Conservation (phyloP, 2,888 invertebrate species). For the Volucella inanis region DNA sequence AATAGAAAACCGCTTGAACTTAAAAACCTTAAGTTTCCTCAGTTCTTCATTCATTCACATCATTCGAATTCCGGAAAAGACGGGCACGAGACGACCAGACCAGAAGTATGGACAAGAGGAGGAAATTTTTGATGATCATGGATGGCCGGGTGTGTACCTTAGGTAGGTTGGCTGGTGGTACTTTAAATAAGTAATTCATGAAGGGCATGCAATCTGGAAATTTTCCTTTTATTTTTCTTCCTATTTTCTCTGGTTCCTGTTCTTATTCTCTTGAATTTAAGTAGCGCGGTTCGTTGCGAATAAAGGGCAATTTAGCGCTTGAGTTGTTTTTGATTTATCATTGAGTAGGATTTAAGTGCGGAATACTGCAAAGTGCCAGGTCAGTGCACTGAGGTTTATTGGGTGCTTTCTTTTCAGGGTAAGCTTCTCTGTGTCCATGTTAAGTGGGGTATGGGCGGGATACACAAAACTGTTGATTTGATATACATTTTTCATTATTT, state of each 20-base stretch:
- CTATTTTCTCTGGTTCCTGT: no score
- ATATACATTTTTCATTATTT: no score
- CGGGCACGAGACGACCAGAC: slow-evolving; percentile 25
- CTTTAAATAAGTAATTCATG: slow-evolving; percentile 74
- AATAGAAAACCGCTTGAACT: slow-evolving; percentile 64
- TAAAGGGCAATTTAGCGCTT: slow-evolving; percentile 53
- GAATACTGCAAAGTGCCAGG: neutral
- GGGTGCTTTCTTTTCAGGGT: neutral
- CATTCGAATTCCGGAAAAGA: neutral
- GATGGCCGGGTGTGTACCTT: slow-evolving; percentile 55
- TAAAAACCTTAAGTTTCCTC: slow-evolving; percentile 46
- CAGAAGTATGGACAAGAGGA: slow-evolving; percentile 51
- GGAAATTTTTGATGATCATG: slow-evolving; percentile 66
- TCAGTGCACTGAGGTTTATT: slow-evolving; percentile 3
- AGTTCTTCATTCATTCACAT: slow-evolving; percentile 27
- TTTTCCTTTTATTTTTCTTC: slow-evolving; percentile 22
- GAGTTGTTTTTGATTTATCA: slow-evolving; percentile 62
- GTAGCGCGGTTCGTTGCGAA: neutral
- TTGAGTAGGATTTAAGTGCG: slow-evolving; percentile 20
- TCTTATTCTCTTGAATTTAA: slow-evolving; percentile 36
- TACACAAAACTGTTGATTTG: no score
- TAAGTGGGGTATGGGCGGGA: no score
- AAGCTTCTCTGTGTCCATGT: no score
- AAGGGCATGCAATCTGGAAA: slow-evolving; percentile 71
- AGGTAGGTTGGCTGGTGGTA: slow-evolving; percentile 26